Percentiles rank a stretch among this genome's conserved stretches.
These are phyloP conservation scores for Eunapius fragilis DNA, from an alignment of 37 sponge, comb jelly and placozoan species.

Conservation along the genomic window DNA sequence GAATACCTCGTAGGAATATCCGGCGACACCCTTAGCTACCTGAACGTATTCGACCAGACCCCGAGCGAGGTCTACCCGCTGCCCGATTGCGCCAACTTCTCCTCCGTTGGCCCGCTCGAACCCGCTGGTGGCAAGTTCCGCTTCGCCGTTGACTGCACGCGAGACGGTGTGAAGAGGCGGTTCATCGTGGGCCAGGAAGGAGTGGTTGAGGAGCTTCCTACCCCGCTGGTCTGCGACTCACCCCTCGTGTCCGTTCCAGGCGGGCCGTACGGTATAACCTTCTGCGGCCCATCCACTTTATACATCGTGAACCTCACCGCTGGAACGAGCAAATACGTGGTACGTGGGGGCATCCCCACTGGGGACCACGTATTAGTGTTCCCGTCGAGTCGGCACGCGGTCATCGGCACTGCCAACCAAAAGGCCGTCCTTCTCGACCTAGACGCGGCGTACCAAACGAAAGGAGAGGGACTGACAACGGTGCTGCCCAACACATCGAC, in stretches of 20 bases:
- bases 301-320: not conserved
- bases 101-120: not conserved
- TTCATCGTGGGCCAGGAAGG: not conserved
- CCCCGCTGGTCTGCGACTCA: not conserved
- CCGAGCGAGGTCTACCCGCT: not conserved
- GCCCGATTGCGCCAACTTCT: no score
- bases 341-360: not conserved
- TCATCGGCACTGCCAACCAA: not conserved
- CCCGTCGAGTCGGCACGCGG: not conserved
- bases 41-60: not conserved
- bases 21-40: not conserved
- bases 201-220: not conserved
- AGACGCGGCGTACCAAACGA: not conserved
- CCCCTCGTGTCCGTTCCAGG: not conserved
- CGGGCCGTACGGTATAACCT: not conserved
- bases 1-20: not conserved
- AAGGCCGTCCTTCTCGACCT: not conserved
- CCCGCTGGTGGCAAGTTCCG: not conserved
- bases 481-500: not conserved
- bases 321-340: not conserved
- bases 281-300: not conserved
- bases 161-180: not conserved
- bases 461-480: not conserved
- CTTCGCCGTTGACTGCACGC: not conserved
- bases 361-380: not conserved